Evolutionary conservation across 1,140 invertebrate species (phyloP), one percentile per base, ranked within the genome.

Genomic region (Drosophila novamexicana): DNA sequence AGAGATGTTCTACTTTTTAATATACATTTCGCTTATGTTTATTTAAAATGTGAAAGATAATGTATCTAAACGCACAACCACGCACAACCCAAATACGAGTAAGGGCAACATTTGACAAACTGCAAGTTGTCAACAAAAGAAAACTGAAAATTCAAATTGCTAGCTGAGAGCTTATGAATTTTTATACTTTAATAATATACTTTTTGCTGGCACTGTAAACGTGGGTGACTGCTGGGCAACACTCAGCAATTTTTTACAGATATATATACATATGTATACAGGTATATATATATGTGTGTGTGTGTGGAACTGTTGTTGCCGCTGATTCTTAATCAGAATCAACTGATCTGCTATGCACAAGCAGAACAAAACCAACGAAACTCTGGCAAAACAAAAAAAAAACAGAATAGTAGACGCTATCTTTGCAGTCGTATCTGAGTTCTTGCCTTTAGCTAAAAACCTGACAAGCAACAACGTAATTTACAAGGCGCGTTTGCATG

Each of bases 401-500:
- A 58, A 63, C 56, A 50, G 50, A 42, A 58, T 74, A 62, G 76
- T 66, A 65, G 66, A 73, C 73, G 68, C 79, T 79, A 66, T 82
- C 80, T 72, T 16, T 52, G 40, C 36, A 63, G 61, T 42, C 22
- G 50, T 66, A 79, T 84, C 79, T 63, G 61, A 65, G 79, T 73
- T 68, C 77, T 81, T 88, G 66, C 61, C 80, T 42, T 72, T 53
- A 54, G 73, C 63, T 63, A 59, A 68, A 83, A 69, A 80, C 75
- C 81, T 71, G 80, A 75, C 64, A 73, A 73, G 73, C 80, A 80
- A 64, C 64, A 81, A 81, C 70, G 84, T 83, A 80, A 88, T 83
- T 88, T 89, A 88, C 73, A 78, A 74, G 78, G 76, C 84, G 78
- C 72, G 76, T 80, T 89, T 89, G 84, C 84, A 88, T 88, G 84